Evolutionary conservation across 2,888 invertebrate species (phyloP).

Genomic region (Epirrhoe alternata): DNA sequence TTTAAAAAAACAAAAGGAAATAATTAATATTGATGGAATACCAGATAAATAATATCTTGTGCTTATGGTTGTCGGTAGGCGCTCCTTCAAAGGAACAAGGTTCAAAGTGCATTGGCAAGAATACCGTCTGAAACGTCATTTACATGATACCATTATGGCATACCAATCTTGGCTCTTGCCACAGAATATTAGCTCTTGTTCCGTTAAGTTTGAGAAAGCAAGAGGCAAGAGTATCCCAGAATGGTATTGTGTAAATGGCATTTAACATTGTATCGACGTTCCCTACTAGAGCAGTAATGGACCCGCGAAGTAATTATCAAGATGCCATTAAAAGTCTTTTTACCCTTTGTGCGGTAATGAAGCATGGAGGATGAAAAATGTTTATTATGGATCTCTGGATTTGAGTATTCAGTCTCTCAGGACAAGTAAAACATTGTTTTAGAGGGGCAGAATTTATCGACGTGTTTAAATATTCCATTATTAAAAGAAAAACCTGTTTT

Average conservation of each 20-base stretch:
- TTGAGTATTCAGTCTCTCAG: neutral
- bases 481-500: too few relatives aligned
- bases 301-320: constrained; percentile 38
- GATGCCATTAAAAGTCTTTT: constrained; percentile 34
- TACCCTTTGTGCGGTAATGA: constrained; percentile 38
- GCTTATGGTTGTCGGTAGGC: constrained; percentile 3
- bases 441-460: too few relatives aligned
- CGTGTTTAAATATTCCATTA: too few relatives aligned
- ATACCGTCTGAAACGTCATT: too few relatives aligned
- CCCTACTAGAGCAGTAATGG: constrained; percentile 41
- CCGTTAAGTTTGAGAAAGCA: too few relatives aligned
- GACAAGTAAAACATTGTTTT: too few relatives aligned
- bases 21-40: neutral
- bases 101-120: neutral
- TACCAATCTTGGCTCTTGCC: too few relatives aligned
- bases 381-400: constrained; percentile 15
- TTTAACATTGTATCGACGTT: constrained; percentile 35
- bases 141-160: too few relatives aligned
- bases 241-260: too few relatives aligned
- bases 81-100: neutral
- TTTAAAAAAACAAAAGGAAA: too few relatives aligned
- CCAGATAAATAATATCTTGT: neutral
- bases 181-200: too few relatives aligned
- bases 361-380: constrained; percentile 27
- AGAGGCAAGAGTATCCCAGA: too few relatives aligned